Conservation (phyloP, 1,140 invertebrate species). For the Orchesella cincta region DNA sequence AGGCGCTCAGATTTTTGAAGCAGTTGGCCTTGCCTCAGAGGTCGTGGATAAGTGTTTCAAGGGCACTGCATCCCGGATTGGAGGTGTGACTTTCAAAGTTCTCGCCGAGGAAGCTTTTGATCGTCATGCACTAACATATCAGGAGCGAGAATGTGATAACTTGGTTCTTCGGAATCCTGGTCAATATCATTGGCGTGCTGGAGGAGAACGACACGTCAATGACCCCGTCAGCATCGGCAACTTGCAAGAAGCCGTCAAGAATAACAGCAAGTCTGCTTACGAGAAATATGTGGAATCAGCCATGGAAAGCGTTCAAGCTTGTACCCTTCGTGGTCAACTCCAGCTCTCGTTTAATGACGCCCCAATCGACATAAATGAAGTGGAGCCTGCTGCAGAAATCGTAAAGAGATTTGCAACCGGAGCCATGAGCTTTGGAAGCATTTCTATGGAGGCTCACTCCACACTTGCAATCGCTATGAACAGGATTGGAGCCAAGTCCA, state of each 20-base stretch:
- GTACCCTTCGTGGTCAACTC: constrained; percentile 89
- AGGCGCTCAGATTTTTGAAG: constrained; percentile 99
- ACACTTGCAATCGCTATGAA: constrained; percentile 98
- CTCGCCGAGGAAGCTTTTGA: constrained; percentile 85
- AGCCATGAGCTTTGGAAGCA: constrained; percentile 92
- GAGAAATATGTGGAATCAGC: constrained; percentile 84
- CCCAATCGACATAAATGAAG: constrained; percentile 78
- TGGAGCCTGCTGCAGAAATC: constrained; percentile 90
- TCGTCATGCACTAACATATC: constrained; percentile 79
- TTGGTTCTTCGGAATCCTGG: constrained; percentile 90
- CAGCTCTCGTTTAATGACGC: constrained; percentile 76
- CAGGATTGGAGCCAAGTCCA: constrained; percentile 89
- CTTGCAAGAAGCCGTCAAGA: constrained; percentile 84
- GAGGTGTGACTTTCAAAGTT: constrained; percentile 87
- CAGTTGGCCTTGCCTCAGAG: constrained; percentile 88
- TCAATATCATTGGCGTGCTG: constrained; percentile 81
- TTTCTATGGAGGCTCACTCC: constrained; percentile 89
- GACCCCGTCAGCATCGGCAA: constrained; percentile 91
- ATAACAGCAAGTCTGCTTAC: constrained; percentile 81
- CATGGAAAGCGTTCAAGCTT: constrained; percentile 80
- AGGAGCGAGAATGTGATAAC: constrained; percentile 69
- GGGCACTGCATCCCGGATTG: constrained; percentile 92
- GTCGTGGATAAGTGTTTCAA: constrained; percentile 94
- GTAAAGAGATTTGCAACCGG: constrained; percentile 86
- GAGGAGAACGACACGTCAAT: constrained; percentile 97